Evolutionary conservation across 37 sponge, comb jelly and placozoan genomes (phyloP), one percentile per base, ranked within the genome.

Genomic region (Beroe forskalii): DNA sequence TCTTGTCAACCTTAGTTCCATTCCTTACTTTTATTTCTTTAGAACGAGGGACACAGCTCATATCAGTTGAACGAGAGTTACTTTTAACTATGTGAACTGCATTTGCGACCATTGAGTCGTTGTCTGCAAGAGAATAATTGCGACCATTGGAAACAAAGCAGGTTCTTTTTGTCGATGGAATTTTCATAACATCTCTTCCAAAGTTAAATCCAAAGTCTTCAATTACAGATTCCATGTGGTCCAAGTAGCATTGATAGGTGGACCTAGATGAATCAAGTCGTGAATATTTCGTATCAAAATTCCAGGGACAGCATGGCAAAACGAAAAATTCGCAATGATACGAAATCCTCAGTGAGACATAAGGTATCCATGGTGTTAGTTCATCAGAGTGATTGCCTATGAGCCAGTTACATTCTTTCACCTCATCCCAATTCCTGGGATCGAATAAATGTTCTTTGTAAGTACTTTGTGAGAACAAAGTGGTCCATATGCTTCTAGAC

Each of bases 321-420:
- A 96, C 93, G 90, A 95, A 99, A 91, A 91, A 91, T 83, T 89
- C 48, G 32, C 62, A 67, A 0, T 40, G 2, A 32, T 38, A 44
- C 19, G 43, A 23, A 4, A 62, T 92, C 95, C 94, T 93, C 0
- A 94, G 93, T 23, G 99, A 94, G 62, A 99, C 95, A 30, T 94
- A 83, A 12, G 99, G 97, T 28, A 99, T 92, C 99, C 99, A 99
- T 60, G 99, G 99, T 6, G 99, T 99, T 38, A 99, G 95, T 83
- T 99, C 99, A 92, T 99, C 99, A 0, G 94, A 95, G 90, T 99
- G 99, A 91, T 99, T 99, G 0, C 99, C 99, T 55, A 99, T 92
- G 48, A 99, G 37, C 99, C 99, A 99, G 90, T 96, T 97, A 76
- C 14, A 86, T 39, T 92, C 94, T 8, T 95, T 91, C 91, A 94